Conservation (phyloP, 2,797 vertebrate species). For the Parauchenoglanis punctatus region DNA sequence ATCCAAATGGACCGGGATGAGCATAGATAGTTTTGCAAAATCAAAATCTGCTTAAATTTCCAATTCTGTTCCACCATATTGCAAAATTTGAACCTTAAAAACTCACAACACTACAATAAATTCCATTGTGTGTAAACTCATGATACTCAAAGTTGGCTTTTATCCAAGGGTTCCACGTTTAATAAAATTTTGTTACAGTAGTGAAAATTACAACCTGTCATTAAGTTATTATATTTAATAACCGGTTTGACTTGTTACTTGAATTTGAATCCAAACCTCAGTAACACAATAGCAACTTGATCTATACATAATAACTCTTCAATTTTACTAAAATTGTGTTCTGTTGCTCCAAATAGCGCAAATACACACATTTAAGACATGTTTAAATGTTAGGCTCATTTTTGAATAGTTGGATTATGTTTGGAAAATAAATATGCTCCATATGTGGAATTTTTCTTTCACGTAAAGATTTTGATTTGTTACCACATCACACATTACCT, state of each 20-base stretch:
- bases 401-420: background rate
- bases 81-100: background rate
- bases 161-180: background rate
- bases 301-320: background rate
- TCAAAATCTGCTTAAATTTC: background rate
- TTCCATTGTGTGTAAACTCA: background rate
- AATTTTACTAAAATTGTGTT: background rate
- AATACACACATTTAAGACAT: background rate
- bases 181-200: background rate
- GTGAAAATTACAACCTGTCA: background rate
- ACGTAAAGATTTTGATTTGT: background rate
- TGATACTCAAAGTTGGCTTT: background rate
- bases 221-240: background rate
- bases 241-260: background rate
- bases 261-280: background rate
- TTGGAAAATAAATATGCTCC: background rate
- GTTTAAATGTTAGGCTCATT: background rate
- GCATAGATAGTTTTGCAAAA: background rate
- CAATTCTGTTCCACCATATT: background rate
- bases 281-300: background rate
- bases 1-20: background rate
- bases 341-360: background rate
- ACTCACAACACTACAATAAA: background rate
- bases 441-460: background rate
- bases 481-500: background rate